Evolutionary conservation across 2,113 vertebrate species (phyloP).

Genomic region (Aythya baeri): DNA sequence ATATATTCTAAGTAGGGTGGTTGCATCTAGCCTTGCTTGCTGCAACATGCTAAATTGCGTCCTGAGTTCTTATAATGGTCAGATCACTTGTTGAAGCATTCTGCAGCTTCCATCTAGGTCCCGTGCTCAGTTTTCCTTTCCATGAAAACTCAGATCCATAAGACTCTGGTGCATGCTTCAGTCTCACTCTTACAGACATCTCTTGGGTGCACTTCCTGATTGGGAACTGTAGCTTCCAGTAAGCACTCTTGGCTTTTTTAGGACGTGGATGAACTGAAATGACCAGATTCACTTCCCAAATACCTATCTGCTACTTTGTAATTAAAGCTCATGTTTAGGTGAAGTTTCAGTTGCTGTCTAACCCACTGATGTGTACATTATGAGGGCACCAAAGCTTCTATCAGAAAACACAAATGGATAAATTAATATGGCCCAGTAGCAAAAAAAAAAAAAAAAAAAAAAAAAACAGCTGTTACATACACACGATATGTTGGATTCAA

Average conservation of each 20-base stretch:
- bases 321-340: neutral
- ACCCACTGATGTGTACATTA: rapidly evolving
- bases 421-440: neutral
- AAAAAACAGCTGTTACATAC: neutral
- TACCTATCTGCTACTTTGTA: neutral
- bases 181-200: neutral
- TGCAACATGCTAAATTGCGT: neutral
- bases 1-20: neutral
- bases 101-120: neutral
- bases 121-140: neutral
- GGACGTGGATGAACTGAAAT: neutral
- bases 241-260: neutral
- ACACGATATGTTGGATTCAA: rapidly evolving
- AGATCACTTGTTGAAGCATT: neutral
- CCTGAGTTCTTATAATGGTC: neutral
- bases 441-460: neutral
- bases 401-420: neutral
- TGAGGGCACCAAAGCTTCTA: neutral
- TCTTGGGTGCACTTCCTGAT: neutral
- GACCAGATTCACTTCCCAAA: neutral
- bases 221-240: neutral
- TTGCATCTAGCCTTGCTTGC: neutral
- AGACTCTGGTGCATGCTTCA: neutral
- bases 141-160: neutral
- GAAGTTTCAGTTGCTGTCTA: neutral